Evolutionary conservation across 2,888 invertebrate genomes (phyloP), one percentile per base, ranked within the genome.

Genomic region (Aleiodes leptofemur): DNA sequence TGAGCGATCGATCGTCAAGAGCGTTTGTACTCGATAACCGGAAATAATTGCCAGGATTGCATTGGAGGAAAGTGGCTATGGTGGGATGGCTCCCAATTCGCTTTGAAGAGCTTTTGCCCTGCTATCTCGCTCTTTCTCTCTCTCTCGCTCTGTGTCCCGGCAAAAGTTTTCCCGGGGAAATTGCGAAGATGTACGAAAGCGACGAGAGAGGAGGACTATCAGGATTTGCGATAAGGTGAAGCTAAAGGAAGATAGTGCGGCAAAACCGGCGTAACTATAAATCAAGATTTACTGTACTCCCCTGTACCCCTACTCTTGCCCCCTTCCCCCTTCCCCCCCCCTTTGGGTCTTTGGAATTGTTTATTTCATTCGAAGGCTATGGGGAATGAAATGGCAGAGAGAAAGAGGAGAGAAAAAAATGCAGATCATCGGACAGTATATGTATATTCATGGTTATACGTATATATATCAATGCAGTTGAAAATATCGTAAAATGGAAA

Each of bases 21-120:
- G 64, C 66, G 64, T 73, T 51, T 69, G 23, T 72, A 66, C 31
- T 71, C 56, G 70, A 74, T 74, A 74, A 71, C 66, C 66, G 53
- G 64, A 74, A 74, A 74, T 74, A 74, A 74, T 74, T 74, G 74
- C 70, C 56, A 31, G 71, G 56, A 71, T 74, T 74, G 66, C 64
- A 64, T 23, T 29, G 55, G 64, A 16, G 43, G 38, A 23, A 23
- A 43, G 43, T 14, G 14, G 7, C 11, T 14, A 43, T 23, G 64
- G 64, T 43, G 48, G 11, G 56, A 16, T 16, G 55, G 56, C 11
- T 43, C 43, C 71, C 70, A 74, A 74, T 74, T 74, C 71, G 74
- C 66, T 74, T 74, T 66, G 64, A 74, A 70, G 43, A 43, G 43
- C 43, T 43, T 43, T 43, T 9, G 8, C 43, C 43, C 43, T 43